Conservation (phyloP, 2,888 invertebrate species). For the Drosophila parthenogenetica region DNA sequence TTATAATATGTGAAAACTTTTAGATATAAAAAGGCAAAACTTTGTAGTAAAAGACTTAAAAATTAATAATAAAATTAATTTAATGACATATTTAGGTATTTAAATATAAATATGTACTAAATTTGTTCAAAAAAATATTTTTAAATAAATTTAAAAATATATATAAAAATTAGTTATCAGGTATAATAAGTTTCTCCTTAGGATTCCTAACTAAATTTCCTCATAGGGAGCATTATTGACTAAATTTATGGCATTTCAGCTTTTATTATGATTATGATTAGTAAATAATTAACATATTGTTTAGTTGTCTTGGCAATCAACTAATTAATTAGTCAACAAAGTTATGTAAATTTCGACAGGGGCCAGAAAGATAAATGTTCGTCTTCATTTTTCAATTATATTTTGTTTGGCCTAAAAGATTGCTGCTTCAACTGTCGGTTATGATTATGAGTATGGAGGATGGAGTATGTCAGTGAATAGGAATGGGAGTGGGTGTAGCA, state of each 20-base stretch:
- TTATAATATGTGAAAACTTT: too few relatives aligned
- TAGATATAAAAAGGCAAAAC: too few relatives aligned
- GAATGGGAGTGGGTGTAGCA: background rate
- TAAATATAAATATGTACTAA: too few relatives aligned
- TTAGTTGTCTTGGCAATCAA: conserved; percentile 6
- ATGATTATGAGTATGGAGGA: conserved; percentile 12
- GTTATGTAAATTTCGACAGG: conserved; percentile 24
- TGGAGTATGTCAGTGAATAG: background rate
- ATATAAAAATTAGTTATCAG: too few relatives aligned
- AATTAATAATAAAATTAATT: too few relatives aligned
- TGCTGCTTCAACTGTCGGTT: conserved; percentile 18
- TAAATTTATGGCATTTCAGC: background rate
- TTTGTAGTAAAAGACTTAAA: too few relatives aligned
- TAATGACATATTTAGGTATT: too few relatives aligned
- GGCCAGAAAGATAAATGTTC: conserved; percentile 10
- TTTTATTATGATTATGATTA: background rate
- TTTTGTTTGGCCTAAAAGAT: conserved; percentile 19
- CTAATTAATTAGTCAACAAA: conserved; percentile 21
- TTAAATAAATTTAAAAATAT: too few relatives aligned
- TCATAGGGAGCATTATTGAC: too few relatives aligned
- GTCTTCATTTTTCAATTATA: conserved; percentile 31
- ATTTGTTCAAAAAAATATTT: too few relatives aligned
- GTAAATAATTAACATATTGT: conserved; percentile 6
- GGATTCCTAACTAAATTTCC: too few relatives aligned
- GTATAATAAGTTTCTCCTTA: too few relatives aligned